Conservation (phyloP, 2,888 invertebrate species). For the Amiota communis region DNA sequence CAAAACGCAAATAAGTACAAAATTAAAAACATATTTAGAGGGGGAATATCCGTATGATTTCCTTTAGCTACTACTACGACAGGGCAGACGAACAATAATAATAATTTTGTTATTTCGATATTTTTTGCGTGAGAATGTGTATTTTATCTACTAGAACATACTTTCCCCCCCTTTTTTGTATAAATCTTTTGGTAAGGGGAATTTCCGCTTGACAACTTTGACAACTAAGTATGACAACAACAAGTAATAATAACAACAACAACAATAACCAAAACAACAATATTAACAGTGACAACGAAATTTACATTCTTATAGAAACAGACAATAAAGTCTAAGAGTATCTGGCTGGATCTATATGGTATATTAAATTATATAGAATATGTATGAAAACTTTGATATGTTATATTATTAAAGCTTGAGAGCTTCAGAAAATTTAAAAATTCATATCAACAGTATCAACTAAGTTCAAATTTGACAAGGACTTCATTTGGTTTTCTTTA, state of each 20-base stretch:
- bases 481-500: neutral
- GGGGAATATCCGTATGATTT: constrained; percentile 58
- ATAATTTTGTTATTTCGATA: constrained; percentile 68
- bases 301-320: neutral
- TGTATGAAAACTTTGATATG: no score
- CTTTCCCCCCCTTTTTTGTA: constrained; percentile 11
- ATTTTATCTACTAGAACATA: constrained; percentile 13
- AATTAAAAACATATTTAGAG: no score
- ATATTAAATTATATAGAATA: no score
- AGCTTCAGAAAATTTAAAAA: constrained; percentile 61
- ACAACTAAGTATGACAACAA: constrained; percentile 51
- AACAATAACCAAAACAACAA: constrained; percentile 35
- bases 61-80: constrained; percentile 15
- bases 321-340: constrained; percentile 14
- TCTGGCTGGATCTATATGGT: no score
- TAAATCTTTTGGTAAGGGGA: constrained; percentile 55
- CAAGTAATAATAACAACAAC: constrained; percentile 10
- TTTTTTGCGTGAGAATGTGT: constrained; percentile 40
- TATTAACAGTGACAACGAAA: neutral
- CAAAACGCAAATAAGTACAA: constrained; percentile 31
- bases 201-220: constrained; percentile 65
- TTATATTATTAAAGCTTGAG: constrained; percentile 40
- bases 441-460: constrained; percentile 49
- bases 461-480: neutral
- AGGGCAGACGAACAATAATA: constrained; percentile 54